Base-by-base conservation (phyloP, 1,140 invertebrate genomes). In the Bombus superbus region DNA sequence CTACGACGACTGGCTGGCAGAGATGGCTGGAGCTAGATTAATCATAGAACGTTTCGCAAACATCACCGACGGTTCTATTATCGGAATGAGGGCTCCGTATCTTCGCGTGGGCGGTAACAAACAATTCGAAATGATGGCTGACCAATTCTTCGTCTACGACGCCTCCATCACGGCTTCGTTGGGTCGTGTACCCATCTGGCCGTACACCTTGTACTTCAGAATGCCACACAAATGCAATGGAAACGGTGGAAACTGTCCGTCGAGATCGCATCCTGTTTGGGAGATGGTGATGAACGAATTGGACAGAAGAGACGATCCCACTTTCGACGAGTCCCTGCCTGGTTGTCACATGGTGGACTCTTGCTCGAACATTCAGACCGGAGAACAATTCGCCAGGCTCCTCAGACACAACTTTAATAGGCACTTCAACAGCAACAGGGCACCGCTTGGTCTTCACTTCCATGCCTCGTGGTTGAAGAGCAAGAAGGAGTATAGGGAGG, bases 221-320 rank as follows among this genome's bases (percentile, higher is more conserved):
- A 99, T 99, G 98, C 98, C 98, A 1, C 98, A 99, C 94, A 98
- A 98, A 93, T 99, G 98, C 94, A 98, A 98, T 94, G 98, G 98
- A 87, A 99, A 98, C 94, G 98, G 98, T 28, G 97, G 98, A 90
- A 98, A 98, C 92, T 98, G 98, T 92, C 98, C 98, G 38, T 98
- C 97, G 47, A 96, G 98, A 91, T 98, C 97, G 87, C 98, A 98
- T 91, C 98, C 98, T 62, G 98, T 99, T 66, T 99, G 98, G 98
- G 98, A 99, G 95, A 98, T 99, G 96, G 98, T 99, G 42, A 98
- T 99, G 98, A 99, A 99, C 95, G 98, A 99, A 94, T 94, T 99
- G 88, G 98, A 99, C 95, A 96, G 98, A 94, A 96, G 98, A 94
- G 98, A 99, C 92, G 98, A 98, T 93, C 98, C 98, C 6, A 97